A percentile compares a stretch with the other conserved stretches of the same genome.
phyloP scores from a whole-genome alignment of 2,113 vertebrate genomes.

The Petroica traversi region DNA sequence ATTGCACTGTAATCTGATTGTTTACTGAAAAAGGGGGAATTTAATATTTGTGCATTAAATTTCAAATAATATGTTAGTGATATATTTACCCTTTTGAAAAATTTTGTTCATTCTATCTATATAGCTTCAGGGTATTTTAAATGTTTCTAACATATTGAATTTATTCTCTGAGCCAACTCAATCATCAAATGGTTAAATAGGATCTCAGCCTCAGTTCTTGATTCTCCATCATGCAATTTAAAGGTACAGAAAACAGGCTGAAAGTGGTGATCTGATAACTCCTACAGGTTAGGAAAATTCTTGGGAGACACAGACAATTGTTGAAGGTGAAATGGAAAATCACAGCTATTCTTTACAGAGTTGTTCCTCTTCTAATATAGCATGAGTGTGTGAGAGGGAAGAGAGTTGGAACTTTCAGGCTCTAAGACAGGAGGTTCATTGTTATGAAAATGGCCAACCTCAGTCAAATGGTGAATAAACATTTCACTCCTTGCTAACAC shows the following conservation, averaged over 20 bases:
- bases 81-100: background rate
- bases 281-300: background rate
- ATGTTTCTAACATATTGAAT: background rate
- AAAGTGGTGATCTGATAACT: background rate
- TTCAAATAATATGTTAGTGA: background rate
- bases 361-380: background rate
- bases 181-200: background rate
- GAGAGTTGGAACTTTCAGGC: background rate
- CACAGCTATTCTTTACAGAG: background rate
- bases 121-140: background rate
- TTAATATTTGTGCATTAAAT: background rate
- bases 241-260: background rate
- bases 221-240: background rate
- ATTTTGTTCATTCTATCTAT: background rate
- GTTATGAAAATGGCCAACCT: background rate
- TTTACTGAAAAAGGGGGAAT: slow-evolving; percentile 27
- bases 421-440: background rate
- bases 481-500: background rate
- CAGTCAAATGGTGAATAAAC: background rate
- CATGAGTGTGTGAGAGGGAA: background rate
- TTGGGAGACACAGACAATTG: background rate
- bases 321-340: background rate
- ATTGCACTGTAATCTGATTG: slow-evolving; percentile 43
- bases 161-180: background rate
- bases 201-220: background rate